Evolutionary conservation across 1,140 invertebrate genomes (phyloP), one percentile per base, ranked within the genome.

Genomic region (Mya arenaria): DNA sequence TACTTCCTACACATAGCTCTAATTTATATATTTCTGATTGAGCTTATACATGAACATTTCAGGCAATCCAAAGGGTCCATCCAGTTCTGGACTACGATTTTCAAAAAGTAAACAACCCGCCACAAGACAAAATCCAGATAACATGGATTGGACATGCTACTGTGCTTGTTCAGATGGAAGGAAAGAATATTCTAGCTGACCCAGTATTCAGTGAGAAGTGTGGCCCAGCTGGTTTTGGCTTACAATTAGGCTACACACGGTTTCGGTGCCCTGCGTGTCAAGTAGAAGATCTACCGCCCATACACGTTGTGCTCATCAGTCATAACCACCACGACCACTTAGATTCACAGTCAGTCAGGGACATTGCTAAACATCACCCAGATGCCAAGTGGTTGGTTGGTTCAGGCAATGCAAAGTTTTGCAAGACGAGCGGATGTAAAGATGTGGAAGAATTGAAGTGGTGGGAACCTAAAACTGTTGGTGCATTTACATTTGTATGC

Each of bases 291-390:
- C 34, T 86, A 10, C 78, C 93, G 30, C 66, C 86, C 34, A 85
- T 94, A 19, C 90, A 94, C 86, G 93, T 90, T 68, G 93, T 94
- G 13, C 74, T 94, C 30, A 94, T 94, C 73, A 94, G 93, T 56
- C 94, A 94, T 81, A 93, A 93, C 85, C 94, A 94, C 89, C 94
- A 93, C 82, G 94, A 94, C 87, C 94, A 94, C 88, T 83, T 94
- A 15, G 94, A 94, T 83, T 73, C 74, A 17, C 73, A 84, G 8
- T 88, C 90, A 28, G 93, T 94, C 2, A 77, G 39, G 4, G 55
- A 83, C 10, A 85, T 94, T 23, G 82, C 82, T 25, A 37, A 82
- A 74, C 84, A 84, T 44, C 84, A 68, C 69, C 23, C 32, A 5
- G 78, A 88, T 58, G 86, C 94, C 13, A 84, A 85, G 25, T 94